Evolutionary conservation across 1,140 invertebrate genomes (phyloP), one percentile per base, ranked within the genome.

Genomic region (Formica selysi): DNA sequence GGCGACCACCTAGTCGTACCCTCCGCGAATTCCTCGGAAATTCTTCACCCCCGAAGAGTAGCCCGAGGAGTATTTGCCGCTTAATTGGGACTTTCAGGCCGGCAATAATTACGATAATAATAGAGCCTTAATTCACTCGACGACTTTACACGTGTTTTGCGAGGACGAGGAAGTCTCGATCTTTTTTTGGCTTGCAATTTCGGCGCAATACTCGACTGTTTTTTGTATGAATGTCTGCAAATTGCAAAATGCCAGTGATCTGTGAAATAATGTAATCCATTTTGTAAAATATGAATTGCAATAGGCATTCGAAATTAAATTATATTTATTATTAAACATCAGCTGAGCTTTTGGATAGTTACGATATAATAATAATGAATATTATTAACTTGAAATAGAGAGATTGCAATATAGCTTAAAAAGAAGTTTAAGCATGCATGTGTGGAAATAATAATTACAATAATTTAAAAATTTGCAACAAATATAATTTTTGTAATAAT

Each of bases 1-100:
- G 84, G 62, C 89, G 90, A 90, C 90, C 90, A 91, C 90, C 90
- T 90, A 90, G 76, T 57, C 54, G 54, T 48, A 86, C 64, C 38
- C 57, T 36, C 86, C 73, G 79, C 67, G 79, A 80, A 88, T 91
- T 91, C 86, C 86, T 59, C 54, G 79, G 68, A 91, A 90, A 86
- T 91, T 88, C 84, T 65, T 83, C 32, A 29, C 38, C 57, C 62
- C 36, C 54, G 26, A 79, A 44, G 26, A 80, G 57, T 13, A 74
- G 29, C 38, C 16, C 80, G 73, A 8, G n/a, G 59, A 89, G 16
- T 26, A 11, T 32, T 44, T 32, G 62, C 13, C 36, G 57, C 73
- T 86, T 89, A 89, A 89, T 89, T 89, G 76, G 80, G 26, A 78
- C 59, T 78, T 78, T 80, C 73, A 61, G 26, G 6, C 8, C 78